A percentile compares a stretch with the other conserved stretches of the same genome.
Conservation (phyloP, 1,140 invertebrate genomes). For the Patella vulgata region DNA sequence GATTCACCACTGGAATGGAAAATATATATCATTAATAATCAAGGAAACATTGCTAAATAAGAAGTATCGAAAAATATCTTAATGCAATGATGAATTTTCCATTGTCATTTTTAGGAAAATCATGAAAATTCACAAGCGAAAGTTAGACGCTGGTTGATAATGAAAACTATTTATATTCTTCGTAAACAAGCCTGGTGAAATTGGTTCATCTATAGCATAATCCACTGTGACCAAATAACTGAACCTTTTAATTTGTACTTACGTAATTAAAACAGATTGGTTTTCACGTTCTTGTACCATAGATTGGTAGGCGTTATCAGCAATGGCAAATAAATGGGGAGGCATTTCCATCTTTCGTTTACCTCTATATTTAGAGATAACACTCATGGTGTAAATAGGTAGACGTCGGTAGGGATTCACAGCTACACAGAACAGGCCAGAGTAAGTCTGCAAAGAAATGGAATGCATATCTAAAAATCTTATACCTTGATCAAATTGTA, state of each 20-base stretch:
- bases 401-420: slow-evolving; percentile 99
- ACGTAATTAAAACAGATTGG: slow-evolving; percentile 72
- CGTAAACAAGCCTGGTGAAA: no score
- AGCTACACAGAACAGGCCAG: slow-evolving; percentile 91
- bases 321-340: slow-evolving; percentile 98
- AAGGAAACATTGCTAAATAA: background rate
- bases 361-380: slow-evolving; percentile 95
- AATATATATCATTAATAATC: background rate
- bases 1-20: slow-evolving; percentile 80
- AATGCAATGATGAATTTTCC: background rate
- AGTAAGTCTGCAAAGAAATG: slow-evolving; percentile 84
- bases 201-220: no score
- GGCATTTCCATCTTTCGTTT: slow-evolving; percentile 99
- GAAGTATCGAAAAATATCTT: background rate
- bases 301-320: slow-evolving; percentile 83
- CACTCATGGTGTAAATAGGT: slow-evolving; percentile 96
- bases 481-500: no score
- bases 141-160: background rate
- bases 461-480: no score
- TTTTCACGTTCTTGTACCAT: slow-evolving; percentile 56
- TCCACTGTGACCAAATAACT: no score
- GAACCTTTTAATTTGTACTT: no score
- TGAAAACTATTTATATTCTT: no score
- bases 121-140: background rate
- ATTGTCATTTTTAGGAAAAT: background rate